Percentiles rank a stretch among this genome's conserved stretches.
These are phyloP conservation scores for Saturnia pavonia DNA, from an alignment of 2,888 invertebrate genomes.

Conservation along the genomic window DNA sequence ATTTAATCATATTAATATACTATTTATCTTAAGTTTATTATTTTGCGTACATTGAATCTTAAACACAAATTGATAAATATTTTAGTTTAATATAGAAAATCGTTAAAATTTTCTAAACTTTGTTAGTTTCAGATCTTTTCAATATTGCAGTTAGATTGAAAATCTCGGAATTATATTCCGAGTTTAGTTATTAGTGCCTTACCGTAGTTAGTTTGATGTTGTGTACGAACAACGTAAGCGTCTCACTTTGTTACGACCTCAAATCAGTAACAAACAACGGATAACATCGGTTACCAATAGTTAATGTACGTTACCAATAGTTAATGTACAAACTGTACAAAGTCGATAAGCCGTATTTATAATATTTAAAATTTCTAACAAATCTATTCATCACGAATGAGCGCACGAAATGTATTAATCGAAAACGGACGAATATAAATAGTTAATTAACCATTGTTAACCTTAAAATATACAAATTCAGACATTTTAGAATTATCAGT, in stretches of 20 bases:
- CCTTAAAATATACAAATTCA: neutral
- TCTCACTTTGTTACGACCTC: no score
- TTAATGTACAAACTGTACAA: no score
- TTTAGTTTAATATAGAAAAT: neutral
- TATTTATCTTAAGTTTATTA: neutral
- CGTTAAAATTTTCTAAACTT: neutral
- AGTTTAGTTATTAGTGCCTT: neutral
- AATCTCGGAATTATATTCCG: constrained; percentile 7
- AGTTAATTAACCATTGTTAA: neutral
- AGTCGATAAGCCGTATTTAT: no score
- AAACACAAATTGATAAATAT: neutral
- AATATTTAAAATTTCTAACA: no score
- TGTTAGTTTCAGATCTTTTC: constrained; percentile 9
- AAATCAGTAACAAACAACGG: no score
- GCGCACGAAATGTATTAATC: neutral
- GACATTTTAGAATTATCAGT: neutral
- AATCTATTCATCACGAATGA: neutral
- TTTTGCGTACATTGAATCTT: neutral
- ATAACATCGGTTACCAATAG: no score
- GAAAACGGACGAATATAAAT: neutral
- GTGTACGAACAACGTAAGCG: neutral
- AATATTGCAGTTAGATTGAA: constrained; percentile 7
- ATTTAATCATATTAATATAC: neutral
- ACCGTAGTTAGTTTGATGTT: neutral
- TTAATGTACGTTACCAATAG: no score